phyloP scores from a whole-genome alignment of 2,113 vertebrate genomes.

The Taurulus bubalis region DNA sequence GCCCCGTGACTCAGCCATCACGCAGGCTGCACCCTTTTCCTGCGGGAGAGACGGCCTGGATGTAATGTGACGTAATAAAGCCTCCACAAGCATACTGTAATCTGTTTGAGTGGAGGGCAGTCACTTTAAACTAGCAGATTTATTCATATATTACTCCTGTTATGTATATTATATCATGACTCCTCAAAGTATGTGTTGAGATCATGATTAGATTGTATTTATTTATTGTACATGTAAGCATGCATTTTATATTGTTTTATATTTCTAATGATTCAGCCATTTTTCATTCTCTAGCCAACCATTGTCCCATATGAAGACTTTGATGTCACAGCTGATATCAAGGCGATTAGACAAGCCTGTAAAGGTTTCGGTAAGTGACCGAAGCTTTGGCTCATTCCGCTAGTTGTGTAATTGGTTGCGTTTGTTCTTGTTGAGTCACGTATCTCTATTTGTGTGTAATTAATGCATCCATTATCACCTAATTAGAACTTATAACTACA shows the following conservation, averaged over 20 bases:
- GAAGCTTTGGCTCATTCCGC: not conserved
- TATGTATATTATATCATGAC: not conserved
- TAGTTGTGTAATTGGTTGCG: not conserved
- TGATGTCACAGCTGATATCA: constrained; percentile 83
- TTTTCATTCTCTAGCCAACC: constrained; percentile 78
- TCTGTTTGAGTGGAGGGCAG: not conserved
- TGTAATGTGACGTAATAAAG: not conserved
- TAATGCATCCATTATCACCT: not conserved
- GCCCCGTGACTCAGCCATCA: constrained; percentile 79
- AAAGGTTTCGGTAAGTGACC: constrained; percentile 84
- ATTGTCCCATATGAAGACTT: constrained; percentile 83
- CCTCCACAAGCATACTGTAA: not conserved
- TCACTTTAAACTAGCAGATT: not conserved
- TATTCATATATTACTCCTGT: not conserved
- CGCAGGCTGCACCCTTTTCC: constrained; percentile 63
- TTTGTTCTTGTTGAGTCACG: not conserved
- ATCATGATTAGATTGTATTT: not conserved
- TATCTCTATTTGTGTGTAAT: not conserved
- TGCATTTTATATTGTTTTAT: not conserved
- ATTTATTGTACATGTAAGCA: not conserved
- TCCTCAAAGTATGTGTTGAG: not conserved
- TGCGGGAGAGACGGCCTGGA: constrained; percentile 13
- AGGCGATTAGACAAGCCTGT: constrained; percentile 82
- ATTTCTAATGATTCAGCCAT: not conserved
- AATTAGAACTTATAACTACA: not conserved